These are phyloP conservation scores for Gandaritis pyraliata DNA, from an alignment of 2,888 invertebrate species.

Conservation along the genomic window DNA sequence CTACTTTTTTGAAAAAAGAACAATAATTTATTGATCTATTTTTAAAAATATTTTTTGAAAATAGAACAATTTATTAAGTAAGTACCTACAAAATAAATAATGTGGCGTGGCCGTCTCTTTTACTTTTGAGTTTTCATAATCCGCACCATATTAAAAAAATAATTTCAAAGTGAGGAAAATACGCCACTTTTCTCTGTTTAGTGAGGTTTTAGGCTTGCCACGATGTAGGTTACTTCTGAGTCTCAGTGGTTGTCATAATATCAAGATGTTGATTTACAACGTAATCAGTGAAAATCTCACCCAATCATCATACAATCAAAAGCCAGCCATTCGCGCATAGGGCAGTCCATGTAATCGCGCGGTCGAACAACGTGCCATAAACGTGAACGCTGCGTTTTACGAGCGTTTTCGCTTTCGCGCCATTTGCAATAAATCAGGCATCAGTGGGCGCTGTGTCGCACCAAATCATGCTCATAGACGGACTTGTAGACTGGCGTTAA, in stretches of 20 bases:
- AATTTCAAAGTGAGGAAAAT: no score
- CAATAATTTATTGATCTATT: no score
- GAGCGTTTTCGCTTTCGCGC: slow-evolving; percentile 82
- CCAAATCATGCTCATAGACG: slow-evolving; percentile 61
- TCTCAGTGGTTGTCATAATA: neutral
- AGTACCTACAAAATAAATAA: no score
- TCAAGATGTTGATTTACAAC: slow-evolving; percentile 23
- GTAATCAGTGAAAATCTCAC: slow-evolving; percentile 27
- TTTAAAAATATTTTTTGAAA: no score
- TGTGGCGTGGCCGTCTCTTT: no score
- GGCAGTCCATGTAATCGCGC: slow-evolving; percentile 67
- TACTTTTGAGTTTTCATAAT: no score
- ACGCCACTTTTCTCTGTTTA: no score
- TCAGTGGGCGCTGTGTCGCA: slow-evolving; percentile 74
- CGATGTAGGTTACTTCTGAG: no score
- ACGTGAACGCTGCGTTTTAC: slow-evolving; percentile 71
- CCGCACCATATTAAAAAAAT: no score
- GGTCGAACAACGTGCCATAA: slow-evolving; percentile 74
- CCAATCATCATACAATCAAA: slow-evolving; percentile 54
- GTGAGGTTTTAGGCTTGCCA: no score
- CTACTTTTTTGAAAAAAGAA: no score
- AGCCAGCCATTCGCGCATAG: slow-evolving; percentile 61
- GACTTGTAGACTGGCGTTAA: slow-evolving; percentile 51
- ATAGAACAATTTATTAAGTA: no score
- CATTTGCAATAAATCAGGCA: slow-evolving; percentile 83